Evolutionary conservation across 2,888 invertebrate species (phyloP).

Genomic region (Cryptocheilus praepositus): DNA sequence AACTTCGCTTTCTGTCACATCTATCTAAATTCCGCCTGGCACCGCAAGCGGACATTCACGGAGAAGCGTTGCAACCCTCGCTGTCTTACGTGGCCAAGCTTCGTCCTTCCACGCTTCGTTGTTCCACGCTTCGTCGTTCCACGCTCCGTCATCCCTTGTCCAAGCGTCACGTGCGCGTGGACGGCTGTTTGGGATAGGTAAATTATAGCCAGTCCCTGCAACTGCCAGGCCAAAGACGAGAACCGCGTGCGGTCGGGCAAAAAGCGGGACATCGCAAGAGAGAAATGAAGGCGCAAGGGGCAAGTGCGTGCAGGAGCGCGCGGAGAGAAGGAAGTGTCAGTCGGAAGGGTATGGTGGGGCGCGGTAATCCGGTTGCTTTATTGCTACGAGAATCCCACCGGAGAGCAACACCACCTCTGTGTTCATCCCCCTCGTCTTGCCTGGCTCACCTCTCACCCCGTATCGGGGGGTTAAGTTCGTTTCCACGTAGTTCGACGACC

Average conservation of each 20-base stretch:
- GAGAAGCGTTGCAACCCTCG: not conserved
- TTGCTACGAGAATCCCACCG: constrained; percentile 55
- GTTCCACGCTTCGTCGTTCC: too few relatives aligned
- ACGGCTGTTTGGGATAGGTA: constrained; percentile 42
- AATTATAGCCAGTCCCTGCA: constrained; percentile 50
- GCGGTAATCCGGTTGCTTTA: constrained; percentile 61
- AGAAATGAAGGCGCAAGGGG: not conserved
- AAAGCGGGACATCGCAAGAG: not conserved
- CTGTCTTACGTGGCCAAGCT: not conserved
- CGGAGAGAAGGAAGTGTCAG: too few relatives aligned
- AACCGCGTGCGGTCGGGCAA: constrained; percentile 19
- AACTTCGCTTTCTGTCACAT: too few relatives aligned
- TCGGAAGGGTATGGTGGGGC: not conserved
- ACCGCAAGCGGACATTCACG: constrained; percentile 36
- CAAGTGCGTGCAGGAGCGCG: too few relatives aligned
- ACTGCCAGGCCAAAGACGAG: constrained; percentile 39
- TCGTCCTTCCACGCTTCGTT: too few relatives aligned
- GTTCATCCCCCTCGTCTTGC: constrained; percentile 25
- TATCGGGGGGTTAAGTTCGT: constrained; percentile 52
- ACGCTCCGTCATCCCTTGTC: constrained; percentile 10
- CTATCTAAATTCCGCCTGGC: too few relatives aligned
- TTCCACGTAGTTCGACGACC: constrained; percentile 56
- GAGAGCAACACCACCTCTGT: constrained; percentile 32
- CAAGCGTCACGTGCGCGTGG: constrained; percentile 32
- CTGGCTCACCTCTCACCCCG: constrained; percentile 21